A percentile compares a stretch with the other conserved stretches of the same genome.
Conservation (phyloP, 1,140 invertebrate genomes). For the Paralvinella palmiformis region DNA sequence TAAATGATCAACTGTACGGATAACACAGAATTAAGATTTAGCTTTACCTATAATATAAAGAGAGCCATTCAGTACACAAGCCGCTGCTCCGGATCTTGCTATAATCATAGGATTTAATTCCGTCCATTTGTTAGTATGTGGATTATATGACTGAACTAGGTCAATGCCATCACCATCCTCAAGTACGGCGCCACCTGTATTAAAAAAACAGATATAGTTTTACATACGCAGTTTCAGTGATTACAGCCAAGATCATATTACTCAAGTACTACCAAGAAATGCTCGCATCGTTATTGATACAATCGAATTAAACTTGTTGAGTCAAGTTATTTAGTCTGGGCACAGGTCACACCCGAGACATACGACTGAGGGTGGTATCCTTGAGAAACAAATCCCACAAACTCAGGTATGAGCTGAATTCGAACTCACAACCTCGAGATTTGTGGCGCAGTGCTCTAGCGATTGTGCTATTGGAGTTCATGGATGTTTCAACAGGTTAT, state of each 20-base stretch:
- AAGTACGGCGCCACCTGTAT: conserved; percentile 51
- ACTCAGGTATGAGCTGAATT: too few species aligned
- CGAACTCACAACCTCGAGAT: too few species aligned
- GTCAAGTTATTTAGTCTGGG: too few species aligned
- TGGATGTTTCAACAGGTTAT: too few species aligned
- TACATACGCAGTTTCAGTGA: not conserved
- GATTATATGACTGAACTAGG: conserved; percentile 40
- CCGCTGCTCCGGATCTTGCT: conserved; percentile 53
- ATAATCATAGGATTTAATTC: conserved; percentile 42
- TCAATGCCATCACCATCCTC: conserved; percentile 54
- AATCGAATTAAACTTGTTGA: too few species aligned
- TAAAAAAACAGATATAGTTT: not conserved
- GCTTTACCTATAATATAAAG: conserved; percentile 56
- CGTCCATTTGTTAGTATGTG: conserved; percentile 27
- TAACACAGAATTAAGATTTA: not conserved
- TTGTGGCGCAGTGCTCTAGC: too few species aligned
- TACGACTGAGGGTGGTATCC: too few species aligned
- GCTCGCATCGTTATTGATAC: too few species aligned
- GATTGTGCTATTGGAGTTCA: too few species aligned
- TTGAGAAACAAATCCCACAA: too few species aligned
- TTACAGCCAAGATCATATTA: not conserved
- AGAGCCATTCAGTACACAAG: conserved; percentile 52
- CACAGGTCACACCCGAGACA: too few species aligned
- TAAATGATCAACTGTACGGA: not conserved
- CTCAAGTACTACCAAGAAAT: too few species aligned